phyloP scores from a whole-genome alignment of 2,888 invertebrate genomes.

The Plagiodera versicolora region DNA sequence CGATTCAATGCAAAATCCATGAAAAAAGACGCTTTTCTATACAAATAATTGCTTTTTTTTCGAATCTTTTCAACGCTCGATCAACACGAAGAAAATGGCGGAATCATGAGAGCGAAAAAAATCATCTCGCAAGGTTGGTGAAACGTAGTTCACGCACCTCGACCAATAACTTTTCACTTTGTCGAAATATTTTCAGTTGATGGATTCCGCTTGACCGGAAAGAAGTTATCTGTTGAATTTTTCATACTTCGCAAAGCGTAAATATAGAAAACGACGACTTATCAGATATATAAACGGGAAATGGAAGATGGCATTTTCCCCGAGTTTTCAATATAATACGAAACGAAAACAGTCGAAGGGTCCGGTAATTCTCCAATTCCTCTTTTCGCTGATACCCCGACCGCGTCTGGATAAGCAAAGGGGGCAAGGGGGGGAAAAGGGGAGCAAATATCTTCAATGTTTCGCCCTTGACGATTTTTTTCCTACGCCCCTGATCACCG shows the following conservation, averaged over 20 bases:
- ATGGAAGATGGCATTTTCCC: constrained; percentile 19
- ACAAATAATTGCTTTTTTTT: too few relatives aligned
- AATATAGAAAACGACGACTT: constrained; percentile 32
- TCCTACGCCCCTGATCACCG: too few relatives aligned
- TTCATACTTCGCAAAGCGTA: constrained; percentile 41
- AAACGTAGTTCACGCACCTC: constrained; percentile 4
- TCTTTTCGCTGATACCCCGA: constrained; percentile 2
- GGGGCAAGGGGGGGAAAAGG: too few relatives aligned
- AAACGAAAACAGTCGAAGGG: constrained; percentile 13
- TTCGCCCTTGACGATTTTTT: too few relatives aligned
- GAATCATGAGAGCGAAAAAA: neutral
- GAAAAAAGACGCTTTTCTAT: too few relatives aligned
- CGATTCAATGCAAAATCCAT: too few relatives aligned
- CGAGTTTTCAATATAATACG: constrained; percentile 14
- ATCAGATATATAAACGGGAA: constrained; percentile 19
- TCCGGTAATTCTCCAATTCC: constrained; percentile 12
- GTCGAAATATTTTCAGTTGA: constrained; percentile 7
- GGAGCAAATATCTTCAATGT: too few relatives aligned
- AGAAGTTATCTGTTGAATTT: constrained; percentile 38
- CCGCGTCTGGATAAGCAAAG: neutral
- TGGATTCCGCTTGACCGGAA: constrained; percentile 15
- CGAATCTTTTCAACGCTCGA: too few relatives aligned
- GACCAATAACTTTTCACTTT: constrained; percentile 12
- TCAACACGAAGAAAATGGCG: too few relatives aligned
- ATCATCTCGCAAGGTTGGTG: neutral